Evolutionary conservation across 2,888 invertebrate genomes (phyloP).

Genomic region (Tachystola acroxantha): DNA sequence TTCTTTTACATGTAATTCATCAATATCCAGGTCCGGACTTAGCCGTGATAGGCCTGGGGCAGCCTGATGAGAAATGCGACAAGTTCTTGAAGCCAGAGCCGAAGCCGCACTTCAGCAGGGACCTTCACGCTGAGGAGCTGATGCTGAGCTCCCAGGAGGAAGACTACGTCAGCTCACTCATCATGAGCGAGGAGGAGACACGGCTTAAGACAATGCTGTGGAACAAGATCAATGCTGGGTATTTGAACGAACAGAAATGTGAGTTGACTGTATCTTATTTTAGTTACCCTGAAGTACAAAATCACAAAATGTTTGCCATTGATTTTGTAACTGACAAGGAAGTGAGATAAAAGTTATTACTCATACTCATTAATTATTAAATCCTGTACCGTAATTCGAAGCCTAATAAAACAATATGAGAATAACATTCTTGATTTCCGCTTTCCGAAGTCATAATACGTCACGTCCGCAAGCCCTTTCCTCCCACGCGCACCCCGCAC

Average conservation of each 20-base stretch:
- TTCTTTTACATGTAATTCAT: no score
- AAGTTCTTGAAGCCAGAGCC: conserved; percentile 58
- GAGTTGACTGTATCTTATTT: conserved; percentile 26
- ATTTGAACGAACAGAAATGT: conserved; percentile 89
- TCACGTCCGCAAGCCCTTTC: no score
- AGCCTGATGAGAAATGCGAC: conserved; percentile 42
- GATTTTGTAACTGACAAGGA: no score
- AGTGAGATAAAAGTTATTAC: no score
- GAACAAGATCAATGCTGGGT: conserved; percentile 92
- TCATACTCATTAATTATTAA: no score
- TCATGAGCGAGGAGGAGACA: conserved; percentile 86
- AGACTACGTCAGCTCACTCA: conserved; percentile 91
- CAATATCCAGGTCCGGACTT: conserved; percentile 81
- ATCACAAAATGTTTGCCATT: no score
- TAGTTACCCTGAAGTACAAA: no score
- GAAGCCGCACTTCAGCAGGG: conserved; percentile 39
- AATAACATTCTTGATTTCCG: no score
- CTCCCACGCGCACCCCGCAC: no score
- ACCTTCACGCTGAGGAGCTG: conserved; percentile 74
- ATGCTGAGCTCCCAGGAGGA: conserved; percentile 90
- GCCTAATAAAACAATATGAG: no score
- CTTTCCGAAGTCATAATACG: no score
- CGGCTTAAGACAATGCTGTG: conserved; percentile 90
- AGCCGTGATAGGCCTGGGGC: conserved; percentile 86
- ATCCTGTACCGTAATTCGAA: no score